These are phyloP conservation scores for Xiphydria camelus DNA, from an alignment of 2,888 invertebrate species.

Conservation along the genomic window DNA sequence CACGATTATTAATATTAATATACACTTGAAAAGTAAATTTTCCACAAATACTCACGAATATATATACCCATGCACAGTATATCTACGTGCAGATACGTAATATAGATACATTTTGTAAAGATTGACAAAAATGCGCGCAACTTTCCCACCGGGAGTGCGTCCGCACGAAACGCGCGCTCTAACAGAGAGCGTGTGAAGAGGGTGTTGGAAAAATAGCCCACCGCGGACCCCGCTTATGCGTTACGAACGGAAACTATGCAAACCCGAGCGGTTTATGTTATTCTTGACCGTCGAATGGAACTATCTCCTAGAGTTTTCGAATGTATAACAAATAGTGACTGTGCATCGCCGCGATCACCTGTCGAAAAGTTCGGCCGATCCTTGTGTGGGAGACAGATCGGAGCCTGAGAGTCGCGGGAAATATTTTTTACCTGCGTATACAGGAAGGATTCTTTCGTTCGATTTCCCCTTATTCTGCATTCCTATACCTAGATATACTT, in stretches of 20 bases:
- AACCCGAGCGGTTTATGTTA: constrained; percentile 38
- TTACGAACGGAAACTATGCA: constrained; percentile 23
- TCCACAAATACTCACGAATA: too few relatives aligned
- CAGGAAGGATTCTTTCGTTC: too few relatives aligned
- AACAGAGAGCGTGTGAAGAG: not conserved
- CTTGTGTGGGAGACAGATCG: not conserved
- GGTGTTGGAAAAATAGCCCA: constrained; percentile 17
- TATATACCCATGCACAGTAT: too few relatives aligned
- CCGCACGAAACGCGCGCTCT: not conserved
- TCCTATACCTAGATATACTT: too few relatives aligned
- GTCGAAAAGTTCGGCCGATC: not conserved
- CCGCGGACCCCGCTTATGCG: not conserved
- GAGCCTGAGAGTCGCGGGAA: too few relatives aligned
- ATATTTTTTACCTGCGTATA: too few relatives aligned
- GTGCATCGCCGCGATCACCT: constrained; percentile 20
- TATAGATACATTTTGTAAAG: too few relatives aligned
- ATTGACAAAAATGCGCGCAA: too few relatives aligned
- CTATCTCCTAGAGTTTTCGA: constrained; percentile 31
- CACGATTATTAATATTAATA: too few relatives aligned
- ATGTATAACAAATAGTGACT: constrained; percentile 46
- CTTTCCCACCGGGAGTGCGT: not conserved
- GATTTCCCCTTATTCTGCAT: too few relatives aligned
- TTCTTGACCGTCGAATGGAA: constrained; percentile 30
- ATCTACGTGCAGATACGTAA: too few relatives aligned
- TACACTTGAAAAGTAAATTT: too few relatives aligned